Evolutionary conservation across 2,888 invertebrate genomes (phyloP), one percentile per base, ranked within the genome.

Genomic region (Plebejus melissa): DNA sequence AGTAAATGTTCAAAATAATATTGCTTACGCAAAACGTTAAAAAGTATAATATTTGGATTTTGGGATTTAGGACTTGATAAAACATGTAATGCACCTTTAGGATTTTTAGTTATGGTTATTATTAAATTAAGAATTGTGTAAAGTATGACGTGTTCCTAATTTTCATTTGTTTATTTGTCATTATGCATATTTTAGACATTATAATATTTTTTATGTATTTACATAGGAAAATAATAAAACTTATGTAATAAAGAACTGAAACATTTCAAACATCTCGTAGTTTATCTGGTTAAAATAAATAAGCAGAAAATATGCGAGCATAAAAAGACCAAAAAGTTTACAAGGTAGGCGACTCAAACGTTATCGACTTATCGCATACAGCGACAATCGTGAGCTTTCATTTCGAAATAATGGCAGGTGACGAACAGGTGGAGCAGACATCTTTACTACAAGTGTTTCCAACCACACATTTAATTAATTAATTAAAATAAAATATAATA

Each of bases 381-480:
- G 46, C 71, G 46, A 46, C 71, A 71, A 46, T 41, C 71, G 71
- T 71, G 28, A 71, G 71, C 71, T 71, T 71, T 71, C 71, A 41
- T 70, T 70, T 70, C 70, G 65, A 60, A 70, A 71, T 50, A 22
- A 50, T 32, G 54, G 54, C 72, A 72, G 72, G 72, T 72, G 71
- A 71, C 16, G 72, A 50, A 54, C 72, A 72, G 72, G 72, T 72
- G 72, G 54, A 2, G 4, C 0, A 16, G 46, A 71, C 72, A 72
- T 72, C 50, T 72, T 72, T 72, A 50, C 13, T 32, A 72, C 46
- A 72, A 72, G 32, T 72, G 32, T 72, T 32, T 54, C 71, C 46
- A 54, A 54, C 4, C 71, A 71, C 71, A 71, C 46, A 54, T 54
- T 54, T 72, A 54, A 72, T 72, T 72, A 72, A 50, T 28, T 16